A percentile compares a stretch with the other conserved stretches of the same genome.
These are phyloP conservation scores for Radopholus similis DNA, from an alignment of 1,140 invertebrate species.

Conservation along the genomic window DNA sequence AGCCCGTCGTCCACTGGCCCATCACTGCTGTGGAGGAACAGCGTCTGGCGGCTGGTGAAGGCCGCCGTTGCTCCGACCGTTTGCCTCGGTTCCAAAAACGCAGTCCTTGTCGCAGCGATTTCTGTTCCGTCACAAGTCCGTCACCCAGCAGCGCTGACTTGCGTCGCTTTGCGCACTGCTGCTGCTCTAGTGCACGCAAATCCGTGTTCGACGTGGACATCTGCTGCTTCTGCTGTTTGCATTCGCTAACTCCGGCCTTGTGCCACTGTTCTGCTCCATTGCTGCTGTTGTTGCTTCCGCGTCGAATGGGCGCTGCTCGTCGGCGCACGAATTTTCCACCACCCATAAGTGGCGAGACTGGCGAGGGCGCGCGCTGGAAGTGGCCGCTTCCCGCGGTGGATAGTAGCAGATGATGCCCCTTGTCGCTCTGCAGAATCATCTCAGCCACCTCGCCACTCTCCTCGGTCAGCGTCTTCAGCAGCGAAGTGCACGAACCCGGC, in stretches of 20 bases:
- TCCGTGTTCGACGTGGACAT: background rate
- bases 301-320: background rate
- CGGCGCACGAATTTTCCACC: background rate
- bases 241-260: too few species aligned
- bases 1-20: background rate
- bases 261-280: too few species aligned
- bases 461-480: background rate
- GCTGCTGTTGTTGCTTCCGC: conserved; percentile 3
- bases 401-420: background rate
- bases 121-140: background rate
- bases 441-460: background rate
- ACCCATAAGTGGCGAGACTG: too few species aligned
- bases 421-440: background rate
- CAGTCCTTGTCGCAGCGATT: background rate
- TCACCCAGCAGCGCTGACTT: background rate
- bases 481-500: background rate
- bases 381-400: background rate
- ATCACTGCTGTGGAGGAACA: background rate
- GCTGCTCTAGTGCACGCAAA: background rate
- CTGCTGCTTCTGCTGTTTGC: background rate
- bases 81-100: background rate
- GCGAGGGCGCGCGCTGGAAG: background rate
- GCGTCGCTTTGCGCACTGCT: background rate
- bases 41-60: background rate
- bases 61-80: too few species aligned